Evolutionary conservation across 2,797 vertebrate species (phyloP), one percentile per base, ranked within the genome.

Genomic region (Petrocephalus sullivani): DNA sequence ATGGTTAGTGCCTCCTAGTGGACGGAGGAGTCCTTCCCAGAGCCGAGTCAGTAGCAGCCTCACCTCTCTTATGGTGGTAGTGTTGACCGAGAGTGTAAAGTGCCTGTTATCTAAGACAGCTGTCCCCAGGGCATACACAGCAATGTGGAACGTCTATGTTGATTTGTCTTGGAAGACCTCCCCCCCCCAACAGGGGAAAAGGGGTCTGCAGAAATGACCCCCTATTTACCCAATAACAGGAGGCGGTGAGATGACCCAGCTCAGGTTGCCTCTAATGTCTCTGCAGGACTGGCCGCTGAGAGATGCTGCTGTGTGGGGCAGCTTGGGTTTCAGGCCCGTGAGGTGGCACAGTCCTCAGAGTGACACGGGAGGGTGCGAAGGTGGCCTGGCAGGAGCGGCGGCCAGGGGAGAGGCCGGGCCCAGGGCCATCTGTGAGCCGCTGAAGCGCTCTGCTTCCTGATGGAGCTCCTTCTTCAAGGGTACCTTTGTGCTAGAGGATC

Each of bases 201-300:
- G 94, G 94, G 94, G 91, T 93, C 91, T 87, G 92, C 92, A 94
- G 94, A 93, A 94, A 95, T 93, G 94, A 94, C 94, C 95, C 95
- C 94, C 94, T 95, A 95, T 96, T 96, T 96, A 95, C 95, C 95
- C 94, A 95, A 95, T 95, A 95, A 96, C 94, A 95, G 89, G 86
- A 92, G 94, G 93, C 93, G 94, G 94, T 95, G 94, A 95, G 95
- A 94, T 94, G 94, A 93, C 91, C 91, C 90, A 71, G 92, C 95
- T 96, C 94, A 10, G 91, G 94, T 96, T 95, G 93, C 95, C 94
- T 91, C 93, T 95, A 95, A 96, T 95, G 95, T 94, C 95, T 92
- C 93, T 91, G 92, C 93, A 94, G 93, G 94, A 93, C 94, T 88
- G 87, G 92, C 94, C 94, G 95, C 94, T 95, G 95, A 96, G 94